Evolutionary conservation across 2,113 vertebrate species (phyloP), one percentile per base, ranked within the genome.

Genomic region (Ursus arctos): DNA sequence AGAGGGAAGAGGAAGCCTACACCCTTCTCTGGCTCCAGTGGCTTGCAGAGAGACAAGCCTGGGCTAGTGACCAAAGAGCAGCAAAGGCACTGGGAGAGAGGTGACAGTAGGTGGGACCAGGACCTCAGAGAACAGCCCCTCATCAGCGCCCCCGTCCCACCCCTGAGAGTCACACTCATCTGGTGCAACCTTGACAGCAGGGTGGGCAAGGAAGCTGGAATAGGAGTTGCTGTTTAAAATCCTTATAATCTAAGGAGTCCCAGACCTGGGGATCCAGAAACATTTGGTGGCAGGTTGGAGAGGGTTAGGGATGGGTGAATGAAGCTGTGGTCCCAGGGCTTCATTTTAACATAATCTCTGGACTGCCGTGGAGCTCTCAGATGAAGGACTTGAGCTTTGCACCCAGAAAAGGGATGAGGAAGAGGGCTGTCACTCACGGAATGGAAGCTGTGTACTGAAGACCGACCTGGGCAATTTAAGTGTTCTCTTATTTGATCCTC

Each of bases 1-100:
- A 95, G 77, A 94, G 92, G 47, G 65, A 71, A 97, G 91, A 97
- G 98, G 97, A 98, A 97, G 88, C 95, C 22, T 31, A 88, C 94
- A 94, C 96, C 88, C 82, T 65, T 36, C 36, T 83, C 61, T 92
- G 63, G 51, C 83, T 97, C 88, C 88, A 84, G 55, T 47, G 51
- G 26, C 36, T n/a, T 63, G 16, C 82, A 49, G 85, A 94, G 89
- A 82, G 87, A 96, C 97, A 95, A 97, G 96, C 63, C 97, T 1
- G 28, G 94, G 94, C 96, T 97, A 89, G 90, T 96, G 33, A 83
- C 87, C 90, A 80, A 76, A 91, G 55, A 61, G 53, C 24, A 21
- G 40, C 28, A 28, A 67, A 94, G 59, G 51, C 59, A 91, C 85
- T 67, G 51, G 89, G 43, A 87, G 57, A 91, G n/a, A 74, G 55